Conservation (phyloP, 2,888 invertebrate genomes). For the Drosophila colorata region DNA sequence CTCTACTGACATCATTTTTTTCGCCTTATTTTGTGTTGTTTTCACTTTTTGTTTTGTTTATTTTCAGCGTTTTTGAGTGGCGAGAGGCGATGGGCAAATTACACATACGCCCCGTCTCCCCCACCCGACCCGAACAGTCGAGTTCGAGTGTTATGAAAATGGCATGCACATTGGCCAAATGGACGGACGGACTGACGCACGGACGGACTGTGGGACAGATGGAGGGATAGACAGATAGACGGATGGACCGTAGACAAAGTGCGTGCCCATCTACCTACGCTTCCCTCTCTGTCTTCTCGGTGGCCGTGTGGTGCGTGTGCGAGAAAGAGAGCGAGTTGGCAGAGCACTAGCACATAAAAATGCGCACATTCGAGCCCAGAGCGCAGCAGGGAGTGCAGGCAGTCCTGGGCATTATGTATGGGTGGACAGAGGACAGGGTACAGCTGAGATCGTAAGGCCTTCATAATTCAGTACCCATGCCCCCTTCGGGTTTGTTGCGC, state of each 20-base stretch:
- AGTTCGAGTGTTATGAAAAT: constrained; percentile 51
- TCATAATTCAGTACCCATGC: not conserved
- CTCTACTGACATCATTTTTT: constrained; percentile 80
- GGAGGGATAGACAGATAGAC: constrained; percentile 11
- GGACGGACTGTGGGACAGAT: not conserved
- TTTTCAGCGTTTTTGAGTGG: constrained; percentile 53
- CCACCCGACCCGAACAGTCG: not conserved
- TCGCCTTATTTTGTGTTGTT: constrained; percentile 65
- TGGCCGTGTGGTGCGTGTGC: not conserved
- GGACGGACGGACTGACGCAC: not conserved
- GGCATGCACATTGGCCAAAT: constrained; percentile 22
- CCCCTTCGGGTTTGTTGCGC: not conserved
- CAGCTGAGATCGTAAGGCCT: constrained; percentile 11
- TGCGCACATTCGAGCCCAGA: constrained; percentile 10
- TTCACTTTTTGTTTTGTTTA: constrained; percentile 79
- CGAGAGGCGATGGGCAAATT: constrained; percentile 40
- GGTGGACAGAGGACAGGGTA: not conserved
- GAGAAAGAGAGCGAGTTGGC: not conserved
- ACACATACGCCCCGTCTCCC: constrained; percentile 53
- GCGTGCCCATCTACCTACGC: constrained; percentile 35
- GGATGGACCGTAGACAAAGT: constrained; percentile 52
- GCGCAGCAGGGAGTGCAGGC: not conserved
- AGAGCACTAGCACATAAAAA: constrained; percentile 10
- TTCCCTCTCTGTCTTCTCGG: constrained; percentile 1
- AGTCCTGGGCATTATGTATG: not conserved